Conservation (phyloP, 2,113 vertebrate genomes). For the Tricholaema leucomelas region DNA sequence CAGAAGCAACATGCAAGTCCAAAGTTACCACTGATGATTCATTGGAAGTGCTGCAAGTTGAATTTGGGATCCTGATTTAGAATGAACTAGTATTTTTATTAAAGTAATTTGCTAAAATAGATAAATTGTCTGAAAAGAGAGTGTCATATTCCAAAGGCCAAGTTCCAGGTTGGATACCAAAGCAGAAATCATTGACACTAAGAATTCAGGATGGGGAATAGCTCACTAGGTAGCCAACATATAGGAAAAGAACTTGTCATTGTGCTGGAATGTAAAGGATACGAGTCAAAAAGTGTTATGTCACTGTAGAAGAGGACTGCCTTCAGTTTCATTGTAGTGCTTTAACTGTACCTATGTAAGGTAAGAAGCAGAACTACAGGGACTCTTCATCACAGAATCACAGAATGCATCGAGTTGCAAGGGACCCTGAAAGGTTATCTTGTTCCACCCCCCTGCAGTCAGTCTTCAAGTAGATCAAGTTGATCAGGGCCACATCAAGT, state of each 20-base stretch:
- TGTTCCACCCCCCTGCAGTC: too few species aligned
- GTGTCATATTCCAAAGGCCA: neutral
- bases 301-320: neutral
- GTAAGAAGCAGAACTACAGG: too few species aligned
- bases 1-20: neutral
- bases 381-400: too few species aligned
- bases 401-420: too few species aligned
- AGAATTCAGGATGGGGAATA: neutral
- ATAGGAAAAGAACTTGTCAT: neutral
- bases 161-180: neutral
- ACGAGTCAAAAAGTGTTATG: neutral
- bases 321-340: neutral
- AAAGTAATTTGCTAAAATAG: neutral
- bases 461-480: too few species aligned
- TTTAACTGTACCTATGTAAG: neutral
- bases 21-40: neutral
- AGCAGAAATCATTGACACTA: neutral
- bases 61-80: neutral
- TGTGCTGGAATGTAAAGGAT: neutral
- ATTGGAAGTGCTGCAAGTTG: neutral
- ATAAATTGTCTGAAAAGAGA: neutral
- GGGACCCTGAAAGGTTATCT: too few species aligned
- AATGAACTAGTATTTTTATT: neutral
- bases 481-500: too few species aligned
- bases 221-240: neutral